Conservation (phyloP, 1,140 invertebrate genomes). For the Ganaspis sp. region DNA sequence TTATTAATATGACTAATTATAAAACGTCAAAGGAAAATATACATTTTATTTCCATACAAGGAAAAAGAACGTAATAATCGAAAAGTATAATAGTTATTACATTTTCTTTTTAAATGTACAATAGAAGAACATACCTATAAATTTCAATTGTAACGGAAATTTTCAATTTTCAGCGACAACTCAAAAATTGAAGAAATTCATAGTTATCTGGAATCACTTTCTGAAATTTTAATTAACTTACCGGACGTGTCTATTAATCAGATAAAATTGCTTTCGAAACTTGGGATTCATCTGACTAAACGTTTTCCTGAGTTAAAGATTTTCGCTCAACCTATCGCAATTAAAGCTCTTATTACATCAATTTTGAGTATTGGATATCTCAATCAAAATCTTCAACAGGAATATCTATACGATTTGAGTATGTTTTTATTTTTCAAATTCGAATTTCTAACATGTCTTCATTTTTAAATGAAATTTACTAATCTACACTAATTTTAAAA, state of each 20-base stretch:
- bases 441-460: too few species aligned
- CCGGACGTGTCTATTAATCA: slow-evolving; percentile 67
- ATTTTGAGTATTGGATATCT: slow-evolving; percentile 67
- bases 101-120: too few species aligned
- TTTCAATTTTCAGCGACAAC: slow-evolving; percentile 50
- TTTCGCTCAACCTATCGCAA: slow-evolving; percentile 56
- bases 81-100: too few species aligned
- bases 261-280: slow-evolving; percentile 66
- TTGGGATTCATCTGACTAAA: slow-evolving; percentile 69
- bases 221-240: slow-evolving; percentile 66
- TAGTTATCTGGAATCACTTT: slow-evolving; percentile 67
- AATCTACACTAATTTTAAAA: too few species aligned
- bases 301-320: slow-evolving; percentile 69
- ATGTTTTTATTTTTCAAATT: slow-evolving; percentile 4
- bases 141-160: slow-evolving; percentile 34
- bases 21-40: too few species aligned
- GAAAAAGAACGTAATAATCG: too few species aligned
- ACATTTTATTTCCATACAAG: too few species aligned
- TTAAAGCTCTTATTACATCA: slow-evolving; percentile 66
- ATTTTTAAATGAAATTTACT: too few species aligned
- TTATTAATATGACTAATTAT: too few species aligned
- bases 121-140: too few species aligned
- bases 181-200: slow-evolving; percentile 58
- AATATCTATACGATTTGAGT: slow-evolving; percentile 68
- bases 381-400: slow-evolving; percentile 58